Evolutionary conservation across 2,797 vertebrate genomes (phyloP), one percentile per base, ranked within the genome.

Genomic region (Sparus aurata): DNA sequence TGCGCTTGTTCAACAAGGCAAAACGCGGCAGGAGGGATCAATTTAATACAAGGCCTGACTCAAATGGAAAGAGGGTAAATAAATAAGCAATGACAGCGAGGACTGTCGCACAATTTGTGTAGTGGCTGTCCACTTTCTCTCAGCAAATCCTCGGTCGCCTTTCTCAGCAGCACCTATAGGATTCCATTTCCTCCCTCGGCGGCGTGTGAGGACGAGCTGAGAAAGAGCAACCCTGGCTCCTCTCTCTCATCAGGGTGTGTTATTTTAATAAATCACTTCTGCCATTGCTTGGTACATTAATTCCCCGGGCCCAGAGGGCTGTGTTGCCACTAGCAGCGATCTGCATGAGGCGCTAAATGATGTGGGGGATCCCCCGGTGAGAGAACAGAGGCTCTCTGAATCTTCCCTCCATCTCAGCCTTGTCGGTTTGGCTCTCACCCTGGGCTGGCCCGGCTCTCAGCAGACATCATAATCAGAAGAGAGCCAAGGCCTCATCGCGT

Each of bases 261-360:
- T 91, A 85, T 91, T 90, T 83, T 92, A 90, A 88, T 91, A 92
- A 94, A 93, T 94, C 91, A 89, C 78, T 85, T 60, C 66, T 77
- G 88, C 85, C 87, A 78, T 66, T 55, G 91, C 91, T 87, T 85
- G 84, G 17, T 77, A 85, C 84, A 79, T 91, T 90, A 94, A 88
- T 92, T 93, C 91, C 74, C 55, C 41, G 70, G 83, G 85, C 90
- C 85, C 87, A 76, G 82, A 74, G 92, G 91, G 88, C 88, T 82
- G 87, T 85, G 88, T 86, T 89, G 89, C 92, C 89, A 91, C 88
- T 86, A 88, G 91, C 90, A 86, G 92, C 81, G 91, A 93, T 94
- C 92, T 92, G 92, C 92, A 91, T 91, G 90, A 91, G 91, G 93
- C 87, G 87, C 92, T 94, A 93, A 95, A 94, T 95, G 93, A 94